Base-by-base conservation (phyloP, 2,797 vertebrate genomes). In the Semotilus atromaculatus region DNA sequence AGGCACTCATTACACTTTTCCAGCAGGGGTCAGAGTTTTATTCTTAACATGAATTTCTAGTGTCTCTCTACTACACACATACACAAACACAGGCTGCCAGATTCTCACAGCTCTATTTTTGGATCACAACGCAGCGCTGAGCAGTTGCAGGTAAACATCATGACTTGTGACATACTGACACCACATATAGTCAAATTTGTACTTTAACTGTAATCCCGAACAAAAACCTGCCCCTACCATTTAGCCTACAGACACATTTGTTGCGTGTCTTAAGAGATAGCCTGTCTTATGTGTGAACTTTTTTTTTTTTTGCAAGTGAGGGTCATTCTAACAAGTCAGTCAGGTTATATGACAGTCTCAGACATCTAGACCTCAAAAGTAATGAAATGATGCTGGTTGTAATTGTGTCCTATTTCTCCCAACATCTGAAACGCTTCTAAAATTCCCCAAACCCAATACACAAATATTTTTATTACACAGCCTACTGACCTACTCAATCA, bases 1-100 rank as follows among this genome's bases (percentile, higher is more conserved):
- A 60, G 64, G 86, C 62, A 92, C 81, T 89, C 71, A 66, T 79
- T 21, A 21, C 26, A 19, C 73, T 23, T 90, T 83, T 90, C 95
- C 95, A 95, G 87, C 90, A 94, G 95, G 89, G 93, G 95, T 93
- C 88, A 89, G 93, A 87, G 89, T 80, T 82, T 72, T 90, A 87
- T 71, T 73, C 78, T 36, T 48, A 82, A 38, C n/a, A 23, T 64
- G 21, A 40, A 16, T 55, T 18, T 67, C 29, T 48, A 64, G 36
- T 5, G 82, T 68, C 23, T 75, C 68, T 74, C 70, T 71, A 11
- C 23, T 40, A 64, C 34, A 80, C 86, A 73, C 86, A 86, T 53
- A 89, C 81, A 91, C 85, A 68, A 82, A 82, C 86, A 88, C 85
- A 88, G 85, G 89, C 76, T 82, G 75, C 82, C 55, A 85, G 87